Conservation (phyloP, 2,113 vertebrate species). For the Cyprinodon brontotheroides region DNA sequence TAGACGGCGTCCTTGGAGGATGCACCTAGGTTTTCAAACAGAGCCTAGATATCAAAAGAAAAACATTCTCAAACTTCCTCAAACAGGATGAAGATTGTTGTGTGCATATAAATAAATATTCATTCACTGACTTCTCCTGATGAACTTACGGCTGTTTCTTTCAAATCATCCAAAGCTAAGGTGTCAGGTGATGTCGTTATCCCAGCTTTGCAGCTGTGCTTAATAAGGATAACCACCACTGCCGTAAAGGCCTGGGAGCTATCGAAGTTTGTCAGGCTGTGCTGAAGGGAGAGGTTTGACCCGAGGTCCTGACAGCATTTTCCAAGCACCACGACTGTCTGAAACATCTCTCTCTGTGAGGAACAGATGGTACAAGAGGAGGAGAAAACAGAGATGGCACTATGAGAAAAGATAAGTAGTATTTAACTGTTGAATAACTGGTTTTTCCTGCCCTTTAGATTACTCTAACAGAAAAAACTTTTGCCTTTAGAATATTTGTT, state of each 20-base stretch:
- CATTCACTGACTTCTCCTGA: too few relatives aligned
- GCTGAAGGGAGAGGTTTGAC: neutral
- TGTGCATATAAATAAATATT: too few relatives aligned
- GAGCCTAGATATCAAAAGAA: too few relatives aligned
- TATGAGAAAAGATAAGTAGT: neutral
- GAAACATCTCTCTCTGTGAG: conserved; percentile 5
- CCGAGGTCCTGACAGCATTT: conserved; percentile 1
- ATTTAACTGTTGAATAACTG: conserved; percentile 1
- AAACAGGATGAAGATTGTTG: too few relatives aligned
- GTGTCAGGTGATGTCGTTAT: neutral
- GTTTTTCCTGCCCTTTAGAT: neutral
- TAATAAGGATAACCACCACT: neutral
- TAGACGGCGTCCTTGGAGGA: too few relatives aligned
- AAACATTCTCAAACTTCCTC: too few relatives aligned
- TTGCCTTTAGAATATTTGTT: neutral
- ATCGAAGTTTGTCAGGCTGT: neutral
- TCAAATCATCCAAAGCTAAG: neutral
- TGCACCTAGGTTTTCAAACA: too few relatives aligned
- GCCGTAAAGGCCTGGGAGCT: neutral
- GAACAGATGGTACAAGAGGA: conserved; percentile 48
- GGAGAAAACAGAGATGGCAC: conserved; percentile 6
- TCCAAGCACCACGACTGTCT: conserved; percentile 20
- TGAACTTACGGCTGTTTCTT: neutral
- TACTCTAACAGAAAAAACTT: neutral
- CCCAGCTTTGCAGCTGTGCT: neutral